Conservation (phyloP, 2,113 vertebrate genomes). For the Podilymbus podiceps region DNA sequence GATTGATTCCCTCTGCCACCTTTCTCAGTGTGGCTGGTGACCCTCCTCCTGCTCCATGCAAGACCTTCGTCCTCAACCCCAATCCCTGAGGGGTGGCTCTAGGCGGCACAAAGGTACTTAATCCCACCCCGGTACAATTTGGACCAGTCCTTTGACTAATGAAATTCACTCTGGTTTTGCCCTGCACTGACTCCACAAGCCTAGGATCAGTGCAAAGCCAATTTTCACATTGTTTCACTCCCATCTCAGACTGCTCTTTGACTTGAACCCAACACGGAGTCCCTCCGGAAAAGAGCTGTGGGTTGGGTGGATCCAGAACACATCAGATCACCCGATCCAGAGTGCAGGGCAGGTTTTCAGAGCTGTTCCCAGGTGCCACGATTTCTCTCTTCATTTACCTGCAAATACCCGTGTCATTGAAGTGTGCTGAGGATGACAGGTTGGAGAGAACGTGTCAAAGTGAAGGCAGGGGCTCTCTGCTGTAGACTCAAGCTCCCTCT, state of each 20-base stretch:
- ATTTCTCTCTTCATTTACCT: background rate
- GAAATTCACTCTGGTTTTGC: background rate
- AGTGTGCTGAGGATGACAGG: background rate
- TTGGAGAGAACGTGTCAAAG: background rate
- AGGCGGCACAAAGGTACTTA: background rate
- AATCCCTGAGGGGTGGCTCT: background rate
- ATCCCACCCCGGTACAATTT: background rate
- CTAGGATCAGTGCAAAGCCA: background rate
- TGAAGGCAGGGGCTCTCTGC: background rate
- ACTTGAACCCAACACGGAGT: background rate
- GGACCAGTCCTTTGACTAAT: background rate
- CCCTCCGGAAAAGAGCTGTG: background rate
- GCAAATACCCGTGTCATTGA: background rate
- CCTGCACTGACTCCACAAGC: background rate
- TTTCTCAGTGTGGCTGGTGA: background rate
- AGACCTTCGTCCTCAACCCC: background rate
- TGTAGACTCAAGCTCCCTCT: slow-evolving; percentile 69
- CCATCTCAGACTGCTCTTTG: background rate
- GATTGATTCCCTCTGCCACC: background rate
- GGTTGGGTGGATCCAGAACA: background rate
- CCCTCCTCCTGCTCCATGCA: background rate
- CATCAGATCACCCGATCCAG: accelerated
- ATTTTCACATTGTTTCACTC: background rate
- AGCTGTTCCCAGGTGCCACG: background rate
- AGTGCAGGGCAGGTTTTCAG: background rate